Conservation (phyloP, 2,797 vertebrate species). For the Anolis apletophallus region DNA sequence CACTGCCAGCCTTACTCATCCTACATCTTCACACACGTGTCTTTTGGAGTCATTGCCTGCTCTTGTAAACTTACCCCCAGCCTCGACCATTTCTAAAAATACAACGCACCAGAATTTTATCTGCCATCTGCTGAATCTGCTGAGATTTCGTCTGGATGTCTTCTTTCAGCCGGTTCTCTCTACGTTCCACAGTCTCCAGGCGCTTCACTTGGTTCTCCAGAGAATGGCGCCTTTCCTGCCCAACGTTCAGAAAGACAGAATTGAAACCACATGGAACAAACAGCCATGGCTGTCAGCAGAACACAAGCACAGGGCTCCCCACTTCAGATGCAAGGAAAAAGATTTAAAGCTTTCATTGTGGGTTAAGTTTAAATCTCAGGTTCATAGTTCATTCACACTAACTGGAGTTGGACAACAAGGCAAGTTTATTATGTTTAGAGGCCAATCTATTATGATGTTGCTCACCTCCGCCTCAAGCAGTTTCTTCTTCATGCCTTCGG, state of each 20-base stretch:
- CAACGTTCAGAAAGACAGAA: conserved; percentile 46
- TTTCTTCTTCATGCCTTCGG: conserved; percentile 93
- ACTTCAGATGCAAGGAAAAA: neutral
- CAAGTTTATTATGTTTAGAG: neutral
- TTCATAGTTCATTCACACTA: neutral
- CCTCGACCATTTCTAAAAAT: conserved; percentile 44
- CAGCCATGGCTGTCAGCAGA: neutral
- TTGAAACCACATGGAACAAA: conserved; percentile 48
- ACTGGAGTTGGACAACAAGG: neutral
- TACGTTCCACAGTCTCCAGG: conserved; percentile 95
- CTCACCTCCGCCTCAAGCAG: conserved; percentile 93
- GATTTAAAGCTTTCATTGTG: neutral
- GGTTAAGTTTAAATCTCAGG: neutral
- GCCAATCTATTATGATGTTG: neutral
- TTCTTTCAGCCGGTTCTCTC: conserved; percentile 96
- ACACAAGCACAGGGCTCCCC: neutral
- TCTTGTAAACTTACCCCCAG: conserved; percentile 49
- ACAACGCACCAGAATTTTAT: conserved; percentile 96
- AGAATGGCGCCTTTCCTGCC: conserved; percentile 94
- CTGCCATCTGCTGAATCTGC: conserved; percentile 98
- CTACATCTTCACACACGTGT: neutral
- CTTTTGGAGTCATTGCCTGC: conserved; percentile 32
- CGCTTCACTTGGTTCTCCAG: conserved; percentile 98
- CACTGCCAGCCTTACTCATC: neutral
- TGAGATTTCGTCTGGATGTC: conserved; percentile 97